These are phyloP conservation scores for Rhyacophila evoluta DNA, from an alignment of 2,888 invertebrate species.

Conservation along the genomic window DNA sequence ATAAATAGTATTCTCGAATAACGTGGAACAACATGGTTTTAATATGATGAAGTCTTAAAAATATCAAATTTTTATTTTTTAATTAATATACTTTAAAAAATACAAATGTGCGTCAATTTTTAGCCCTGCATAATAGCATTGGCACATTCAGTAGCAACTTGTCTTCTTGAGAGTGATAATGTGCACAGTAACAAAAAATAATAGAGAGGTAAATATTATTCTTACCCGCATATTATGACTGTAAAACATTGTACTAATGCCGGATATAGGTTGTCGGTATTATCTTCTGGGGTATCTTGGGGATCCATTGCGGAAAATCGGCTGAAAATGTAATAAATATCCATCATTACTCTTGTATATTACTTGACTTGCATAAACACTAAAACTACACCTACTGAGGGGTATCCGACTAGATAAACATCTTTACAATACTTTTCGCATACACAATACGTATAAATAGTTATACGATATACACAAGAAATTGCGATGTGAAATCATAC, in stretches of 20 bases:
- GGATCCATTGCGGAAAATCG: constrained; percentile 18
- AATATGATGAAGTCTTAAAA: too few species aligned
- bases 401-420: neutral
- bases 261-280: constrained; percentile 87
- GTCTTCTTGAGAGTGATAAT: too few species aligned
- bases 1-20: too few species aligned
- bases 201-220: constrained; percentile 56
- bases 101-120: neutral
- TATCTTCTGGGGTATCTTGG: constrained; percentile 66
- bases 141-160: neutral
- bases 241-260: constrained; percentile 93
- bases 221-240: constrained; percentile 90
- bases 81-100: too few species aligned
- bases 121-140: neutral
- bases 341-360: neutral
- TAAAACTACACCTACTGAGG: neutral
- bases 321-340: too few species aligned
- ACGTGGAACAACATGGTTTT: too few species aligned
- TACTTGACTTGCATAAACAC: neutral
- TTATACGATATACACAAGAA: neutral
- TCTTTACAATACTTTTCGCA: neutral
- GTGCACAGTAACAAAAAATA: too few species aligned
- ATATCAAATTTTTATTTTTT: too few species aligned
- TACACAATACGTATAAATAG: neutral
- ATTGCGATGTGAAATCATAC: too few species aligned